Evolutionary conservation across 2,113 vertebrate genomes (phyloP).

Genomic region (Ibidorhyncha struthersii): DNA sequence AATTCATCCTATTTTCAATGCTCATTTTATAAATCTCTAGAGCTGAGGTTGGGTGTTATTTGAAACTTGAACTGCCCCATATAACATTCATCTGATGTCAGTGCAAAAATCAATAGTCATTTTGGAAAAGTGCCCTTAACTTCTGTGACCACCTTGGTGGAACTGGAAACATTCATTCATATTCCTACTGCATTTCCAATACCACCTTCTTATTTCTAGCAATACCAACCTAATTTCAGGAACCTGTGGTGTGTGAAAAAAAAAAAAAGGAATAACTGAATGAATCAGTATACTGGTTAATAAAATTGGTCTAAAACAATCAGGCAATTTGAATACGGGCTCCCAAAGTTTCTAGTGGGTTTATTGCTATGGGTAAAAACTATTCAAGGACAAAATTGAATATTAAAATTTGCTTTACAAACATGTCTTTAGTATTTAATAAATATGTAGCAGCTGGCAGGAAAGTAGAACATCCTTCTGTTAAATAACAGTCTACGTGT

Average conservation of each 20-base stretch:
- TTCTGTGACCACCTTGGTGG: constrained; percentile 28
- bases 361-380: constrained; percentile 62
- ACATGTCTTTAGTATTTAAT: constrained; percentile 61
- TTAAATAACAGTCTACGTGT: not conserved
- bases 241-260: constrained; percentile 24
- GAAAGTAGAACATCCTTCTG: constrained; percentile 5
- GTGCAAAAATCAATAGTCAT: constrained; percentile 22
- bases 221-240: constrained; percentile 57
- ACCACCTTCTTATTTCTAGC: constrained; percentile 16
- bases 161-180: constrained; percentile 34
- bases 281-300: constrained; percentile 38
- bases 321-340: constrained; percentile 53
- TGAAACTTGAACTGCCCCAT: not conserved
- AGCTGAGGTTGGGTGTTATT: not conserved
- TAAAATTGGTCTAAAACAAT: constrained; percentile 45
- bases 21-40: constrained; percentile 9
- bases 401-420: constrained; percentile 67
- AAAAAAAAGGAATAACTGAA: constrained; percentile 10
- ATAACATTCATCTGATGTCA: not conserved
- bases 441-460: constrained; percentile 50
- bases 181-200: constrained; percentile 31
- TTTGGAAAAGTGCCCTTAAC: constrained; percentile 30
- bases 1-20: not conserved
- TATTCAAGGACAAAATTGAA: constrained; percentile 69
- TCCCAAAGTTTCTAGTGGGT: constrained; percentile 40